Evolutionary conservation across 2,888 invertebrate species (phyloP).

Genomic region (Timema podura): DNA sequence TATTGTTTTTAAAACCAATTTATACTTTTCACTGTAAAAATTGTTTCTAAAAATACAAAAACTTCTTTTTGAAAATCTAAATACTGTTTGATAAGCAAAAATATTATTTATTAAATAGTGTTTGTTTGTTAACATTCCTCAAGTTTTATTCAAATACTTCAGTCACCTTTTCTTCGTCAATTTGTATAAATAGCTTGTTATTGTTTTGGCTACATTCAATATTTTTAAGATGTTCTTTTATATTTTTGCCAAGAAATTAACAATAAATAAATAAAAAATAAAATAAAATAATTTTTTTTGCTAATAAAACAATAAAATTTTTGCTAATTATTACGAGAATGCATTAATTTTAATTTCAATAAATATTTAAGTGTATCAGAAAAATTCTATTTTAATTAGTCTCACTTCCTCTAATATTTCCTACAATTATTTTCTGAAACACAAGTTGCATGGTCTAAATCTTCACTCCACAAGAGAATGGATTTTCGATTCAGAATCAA

Average conservation of each 20-base stretch:
- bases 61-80: too few relatives aligned
- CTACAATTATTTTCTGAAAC: neutral
- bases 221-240: neutral
- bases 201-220: neutral
- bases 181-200: neutral
- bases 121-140: too few relatives aligned
- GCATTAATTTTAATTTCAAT: neutral
- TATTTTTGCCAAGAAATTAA: neutral
- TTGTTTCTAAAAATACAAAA: too few relatives aligned
- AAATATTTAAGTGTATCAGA: neutral
- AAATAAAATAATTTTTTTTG: neutral
- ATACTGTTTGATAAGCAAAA: too few relatives aligned
- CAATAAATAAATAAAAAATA: neutral
- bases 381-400: neutral
- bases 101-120: too few relatives aligned
- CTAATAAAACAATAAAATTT: neutral
- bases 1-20: too few relatives aligned
- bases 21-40: too few relatives aligned
- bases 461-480: too few relatives aligned
- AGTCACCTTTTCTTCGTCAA: neutral
- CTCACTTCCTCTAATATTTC: neutral
- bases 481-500: too few relatives aligned
- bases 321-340: neutral
- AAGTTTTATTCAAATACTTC: neutral
- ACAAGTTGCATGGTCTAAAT: too few relatives aligned